phyloP scores from a whole-genome alignment of 2,888 invertebrate species.

The Prionchulus punctatus region DNA sequence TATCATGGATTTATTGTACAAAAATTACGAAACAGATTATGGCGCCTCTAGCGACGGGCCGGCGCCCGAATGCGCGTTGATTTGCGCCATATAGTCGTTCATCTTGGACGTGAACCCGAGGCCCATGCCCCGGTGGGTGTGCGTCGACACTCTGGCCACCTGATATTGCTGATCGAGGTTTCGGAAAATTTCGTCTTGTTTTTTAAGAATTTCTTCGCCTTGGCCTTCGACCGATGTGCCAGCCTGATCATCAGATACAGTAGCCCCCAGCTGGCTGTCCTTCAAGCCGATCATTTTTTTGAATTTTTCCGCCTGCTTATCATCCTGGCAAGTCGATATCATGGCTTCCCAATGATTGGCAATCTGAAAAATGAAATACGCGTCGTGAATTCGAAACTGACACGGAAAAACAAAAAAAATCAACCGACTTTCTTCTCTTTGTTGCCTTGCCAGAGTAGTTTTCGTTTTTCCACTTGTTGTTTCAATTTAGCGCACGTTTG shows the following conservation, averaged over 20 bases:
- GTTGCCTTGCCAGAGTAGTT: constrained; percentile 64
- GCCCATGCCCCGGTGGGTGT: constrained; percentile 62
- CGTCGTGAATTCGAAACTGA: not conserved
- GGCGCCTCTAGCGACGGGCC: no score
- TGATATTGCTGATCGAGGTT: constrained; percentile 92
- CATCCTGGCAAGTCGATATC: constrained; percentile 57
- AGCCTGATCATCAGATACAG: not conserved
- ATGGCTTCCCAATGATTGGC: constrained; percentile 8
- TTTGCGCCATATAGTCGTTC: constrained; percentile 2
- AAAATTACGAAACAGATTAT: no score
- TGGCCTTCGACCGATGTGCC: not conserved
- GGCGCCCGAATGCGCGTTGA: no score
- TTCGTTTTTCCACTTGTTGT: constrained; percentile 70
- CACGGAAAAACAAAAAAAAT: not conserved
- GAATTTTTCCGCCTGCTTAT: constrained; percentile 78
- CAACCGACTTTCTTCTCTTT: constrained; percentile 42
- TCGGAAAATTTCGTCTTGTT: constrained; percentile 57
- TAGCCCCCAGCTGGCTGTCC: no score
- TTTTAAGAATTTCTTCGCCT: constrained; percentile 25
- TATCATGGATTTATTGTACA: no score
- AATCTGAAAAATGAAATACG: constrained; percentile 1
- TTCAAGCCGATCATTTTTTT: constrained; percentile 90
- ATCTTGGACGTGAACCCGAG: constrained; percentile 34
- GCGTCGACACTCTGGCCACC: constrained; percentile 81
- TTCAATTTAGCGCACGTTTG: constrained; percentile 47